Evolutionary conservation across 2,888 invertebrate species (phyloP).

Genomic region (Pristionchus mayeri): DNA sequence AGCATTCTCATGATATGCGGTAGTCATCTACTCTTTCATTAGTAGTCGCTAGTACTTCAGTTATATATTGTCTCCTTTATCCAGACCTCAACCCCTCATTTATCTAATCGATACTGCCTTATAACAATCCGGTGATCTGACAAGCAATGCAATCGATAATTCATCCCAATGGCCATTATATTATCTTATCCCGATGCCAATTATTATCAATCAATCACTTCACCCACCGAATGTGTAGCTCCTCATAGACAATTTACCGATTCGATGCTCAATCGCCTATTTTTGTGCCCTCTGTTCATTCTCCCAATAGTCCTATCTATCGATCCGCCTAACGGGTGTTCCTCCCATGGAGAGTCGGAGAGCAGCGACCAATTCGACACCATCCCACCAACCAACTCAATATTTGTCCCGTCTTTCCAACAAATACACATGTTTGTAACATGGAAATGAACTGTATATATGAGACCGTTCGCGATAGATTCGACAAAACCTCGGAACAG

Average conservation of each 20-base stretch:
- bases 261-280: background rate
- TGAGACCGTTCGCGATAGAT: too few species aligned
- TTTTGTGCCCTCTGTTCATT: background rate
- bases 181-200: constrained; percentile 23
- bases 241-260: background rate
- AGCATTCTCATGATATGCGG: constrained; percentile 10
- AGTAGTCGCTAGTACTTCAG: background rate
- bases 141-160: constrained; percentile 6
- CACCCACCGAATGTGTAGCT: background rate
- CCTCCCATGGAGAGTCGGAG: background rate
- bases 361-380: constrained; percentile 8
- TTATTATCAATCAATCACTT: background rate
- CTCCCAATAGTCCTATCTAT: background rate
- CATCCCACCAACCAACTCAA: background rate
- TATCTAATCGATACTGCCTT: constrained; percentile 29
- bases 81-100: background rate
- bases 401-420: constrained; percentile 31
- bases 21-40: constrained; percentile 11
- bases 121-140: background rate
- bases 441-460: too few species aligned
- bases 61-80: background rate
- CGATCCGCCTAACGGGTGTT: constrained; percentile 25
- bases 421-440: background rate
- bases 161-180: constrained; percentile 5
- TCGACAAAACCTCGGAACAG: too few species aligned